These are phyloP conservation scores for Papilio gigon DNA, from an alignment of 2,888 invertebrate genomes.

Conservation along the genomic window DNA sequence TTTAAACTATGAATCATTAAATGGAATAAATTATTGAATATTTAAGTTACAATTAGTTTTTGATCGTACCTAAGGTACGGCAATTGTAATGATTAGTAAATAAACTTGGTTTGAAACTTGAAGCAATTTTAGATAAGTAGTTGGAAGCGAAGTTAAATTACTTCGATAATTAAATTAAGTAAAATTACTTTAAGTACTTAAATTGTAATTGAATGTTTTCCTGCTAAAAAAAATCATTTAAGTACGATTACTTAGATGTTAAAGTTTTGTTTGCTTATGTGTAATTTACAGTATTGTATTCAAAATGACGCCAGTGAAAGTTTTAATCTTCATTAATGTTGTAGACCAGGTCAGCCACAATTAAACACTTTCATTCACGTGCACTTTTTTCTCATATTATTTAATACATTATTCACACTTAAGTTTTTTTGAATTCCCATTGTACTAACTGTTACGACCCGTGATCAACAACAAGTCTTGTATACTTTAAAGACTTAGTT, in stretches of 20 bases:
- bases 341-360: constrained; percentile 11
- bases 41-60: too few relatives aligned
- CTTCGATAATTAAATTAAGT: neutral
- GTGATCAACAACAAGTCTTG: too few relatives aligned
- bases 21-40: neutral
- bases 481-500: too few relatives aligned
- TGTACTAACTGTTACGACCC: too few relatives aligned
- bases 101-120: too few relatives aligned
- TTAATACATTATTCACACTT: neutral
- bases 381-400: neutral
- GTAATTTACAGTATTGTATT: neutral
- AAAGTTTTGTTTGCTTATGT: neutral
- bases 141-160: neutral
- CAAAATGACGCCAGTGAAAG: constrained; percentile 23
- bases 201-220: neutral
- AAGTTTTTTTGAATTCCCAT: neutral
- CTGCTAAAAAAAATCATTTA: neutral
- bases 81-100: too few relatives aligned
- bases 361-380: constrained; percentile 21
- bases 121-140: neutral
- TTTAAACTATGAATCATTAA: neutral
- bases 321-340: constrained; percentile 10
- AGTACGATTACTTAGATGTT: neutral
- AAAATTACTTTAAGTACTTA: too few relatives aligned
- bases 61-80: too few relatives aligned